Base-by-base conservation (phyloP, 2,888 invertebrate genomes). In the Nebria brevicollis region DNA sequence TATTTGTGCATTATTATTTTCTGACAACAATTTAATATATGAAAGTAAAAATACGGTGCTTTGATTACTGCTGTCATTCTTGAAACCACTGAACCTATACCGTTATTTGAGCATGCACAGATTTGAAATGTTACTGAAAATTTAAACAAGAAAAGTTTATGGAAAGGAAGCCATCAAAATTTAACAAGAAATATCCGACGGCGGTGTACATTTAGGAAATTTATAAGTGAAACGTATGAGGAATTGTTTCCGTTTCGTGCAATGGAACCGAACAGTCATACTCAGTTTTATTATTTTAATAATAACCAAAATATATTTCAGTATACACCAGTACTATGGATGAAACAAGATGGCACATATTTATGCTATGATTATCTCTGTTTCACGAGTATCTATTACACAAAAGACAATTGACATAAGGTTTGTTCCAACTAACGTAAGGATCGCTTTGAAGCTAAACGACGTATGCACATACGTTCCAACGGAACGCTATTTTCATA, bases 131-230 rank as follows among this genome's bases (percentile, higher is more conserved):
- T 54, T 54, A 13, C 54, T 54, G 54, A 54, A 70, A 20, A 7
- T 70, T 70, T 25, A 26, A 73, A 65, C 78, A 34, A 78, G 73
- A 73, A 77, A 70, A 34, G 68, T 68, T 77, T 42, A 26, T 34
- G 73, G 65, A 73, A 65, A 73, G 78, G 78, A 78, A 78, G 78
- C 73, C 72, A 78, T 78, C 78, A 78, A 73, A 78, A 73, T 78
- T 78, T 78, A 78, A 78, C 42, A 34, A 65, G 73, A 78, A 72
- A 72, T 77, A 66, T 77, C 72, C 78, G 65, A 34, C 42, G 15
- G 77, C 20, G 77, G 66, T 6, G 42, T 41, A 65, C 41, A 41
- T 25, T n/a, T n/a, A 13, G 11, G 65, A 77, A 20, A 68, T 77
- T 72, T 66, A 34, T 73, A 78, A 77, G 77, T 78, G 78, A 78